These are phyloP conservation scores for Zaprionus nigranus DNA, from an alignment of 1,140 invertebrate species.

Conservation along the genomic window DNA sequence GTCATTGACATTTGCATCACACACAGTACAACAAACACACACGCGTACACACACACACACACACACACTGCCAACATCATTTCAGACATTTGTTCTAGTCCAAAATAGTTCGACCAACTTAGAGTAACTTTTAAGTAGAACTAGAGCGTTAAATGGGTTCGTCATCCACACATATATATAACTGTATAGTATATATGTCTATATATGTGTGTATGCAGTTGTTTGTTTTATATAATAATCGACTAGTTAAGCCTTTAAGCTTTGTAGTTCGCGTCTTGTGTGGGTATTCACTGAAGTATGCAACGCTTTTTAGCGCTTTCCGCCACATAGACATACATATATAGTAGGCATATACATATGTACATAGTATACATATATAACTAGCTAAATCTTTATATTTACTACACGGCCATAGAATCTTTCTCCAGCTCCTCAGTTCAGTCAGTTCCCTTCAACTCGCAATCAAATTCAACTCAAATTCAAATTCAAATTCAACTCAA, in stretches of 20 bases:
- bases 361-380: constrained; percentile 17
- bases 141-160: constrained; percentile 40
- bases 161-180: constrained; percentile 23
- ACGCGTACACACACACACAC: constrained; percentile 31
- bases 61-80: constrained; percentile 48
- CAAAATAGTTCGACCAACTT: constrained; percentile 22
- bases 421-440: not conserved
- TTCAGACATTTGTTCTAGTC: constrained; percentile 61
- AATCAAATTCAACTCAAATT: constrained; percentile 41
- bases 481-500: constrained; percentile 32
- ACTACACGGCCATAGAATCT: constrained; percentile 9
- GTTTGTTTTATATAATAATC: constrained; percentile 1
- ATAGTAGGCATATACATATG: not conserved
- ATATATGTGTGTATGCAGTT: not conserved
- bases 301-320: constrained; percentile 37
- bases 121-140: constrained; percentile 43
- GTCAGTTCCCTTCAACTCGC: constrained; percentile 35
- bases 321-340: constrained; percentile 3
- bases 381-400: constrained; percentile 6
- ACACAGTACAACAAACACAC: constrained; percentile 50
- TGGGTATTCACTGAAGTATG: constrained; percentile 26
- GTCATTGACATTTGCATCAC: constrained; percentile 77
- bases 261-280: constrained; percentile 25
- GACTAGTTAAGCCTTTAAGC: constrained; percentile 12
- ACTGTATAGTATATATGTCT: constrained; percentile 39